These are phyloP conservation scores for Rhyacophila brunnea DNA, from an alignment of 1,140 invertebrate species.

Conservation along the genomic window DNA sequence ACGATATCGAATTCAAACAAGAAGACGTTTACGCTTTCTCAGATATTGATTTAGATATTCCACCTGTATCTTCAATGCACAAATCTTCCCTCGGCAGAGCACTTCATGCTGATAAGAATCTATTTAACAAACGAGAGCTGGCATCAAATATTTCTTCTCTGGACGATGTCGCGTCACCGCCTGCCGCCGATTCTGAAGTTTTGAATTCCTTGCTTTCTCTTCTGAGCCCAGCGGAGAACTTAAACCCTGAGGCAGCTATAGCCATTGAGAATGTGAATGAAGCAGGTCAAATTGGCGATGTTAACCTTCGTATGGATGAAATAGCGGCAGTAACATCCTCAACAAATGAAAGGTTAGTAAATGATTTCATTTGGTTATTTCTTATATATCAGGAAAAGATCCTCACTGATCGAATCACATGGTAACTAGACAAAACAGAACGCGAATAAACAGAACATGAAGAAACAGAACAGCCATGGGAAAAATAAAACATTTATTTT, in stretches of 20 bases:
- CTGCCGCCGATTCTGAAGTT: constrained; percentile 11
- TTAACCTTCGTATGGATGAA: no score
- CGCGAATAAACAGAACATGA: no score
- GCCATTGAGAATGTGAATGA: no score
- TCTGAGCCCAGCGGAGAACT: constrained; percentile 8
- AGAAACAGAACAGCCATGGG: no score
- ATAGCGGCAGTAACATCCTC: no score
- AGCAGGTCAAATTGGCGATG: no score
- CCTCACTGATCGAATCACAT: no score
- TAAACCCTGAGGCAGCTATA: constrained; percentile 1
- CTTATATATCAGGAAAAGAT: no score
- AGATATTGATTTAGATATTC: constrained; percentile 54
- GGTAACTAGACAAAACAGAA: no score
- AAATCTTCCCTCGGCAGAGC: constrained; percentile 35
- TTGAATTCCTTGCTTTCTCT: constrained; percentile 20
- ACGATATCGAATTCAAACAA: constrained; percentile 52
- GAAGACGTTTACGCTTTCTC: constrained; percentile 52
- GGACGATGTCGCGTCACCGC: constrained; percentile 19
- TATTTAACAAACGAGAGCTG: constrained; percentile 31
- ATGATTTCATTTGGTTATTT: no score
- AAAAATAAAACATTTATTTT: no score
- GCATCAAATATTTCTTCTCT: constrained; percentile 7
- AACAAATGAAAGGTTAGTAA: no score
- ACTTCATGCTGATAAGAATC: constrained; percentile 29
- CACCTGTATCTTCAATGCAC: constrained; percentile 45